Percentiles rank a stretch among this genome's conserved stretches.
Evolutionary conservation across 92 coral and sea anemone genomes (phyloP).

Genomic region (Galaxea fascicularis): DNA sequence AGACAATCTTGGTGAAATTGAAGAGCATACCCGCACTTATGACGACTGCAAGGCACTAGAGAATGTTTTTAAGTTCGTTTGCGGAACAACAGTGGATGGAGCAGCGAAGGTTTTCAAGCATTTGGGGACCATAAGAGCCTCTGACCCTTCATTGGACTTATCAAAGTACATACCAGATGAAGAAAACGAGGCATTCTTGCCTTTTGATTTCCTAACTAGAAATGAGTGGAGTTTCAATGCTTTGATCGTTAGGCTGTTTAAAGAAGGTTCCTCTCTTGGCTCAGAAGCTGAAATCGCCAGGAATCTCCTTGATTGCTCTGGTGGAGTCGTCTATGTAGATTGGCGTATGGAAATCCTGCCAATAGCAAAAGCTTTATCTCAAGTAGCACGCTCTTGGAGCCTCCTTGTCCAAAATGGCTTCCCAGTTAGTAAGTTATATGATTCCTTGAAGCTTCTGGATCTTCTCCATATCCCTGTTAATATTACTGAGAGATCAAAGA

Average conservation of each 20-base stretch:
- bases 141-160: neutral
- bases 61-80: conserved; percentile 23
- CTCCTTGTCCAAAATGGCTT: neutral
- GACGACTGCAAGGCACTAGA: neutral
- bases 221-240: neutral
- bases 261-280: neutral
- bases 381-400: neutral
- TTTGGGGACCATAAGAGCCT: neutral
- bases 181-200: conserved; percentile 5
- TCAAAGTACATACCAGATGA: conserved; percentile 17
- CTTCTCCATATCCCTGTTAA: neutral
- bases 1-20: conserved; percentile 11
- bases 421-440: neutral
- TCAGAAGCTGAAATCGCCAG: neutral
- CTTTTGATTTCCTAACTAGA: neutral
- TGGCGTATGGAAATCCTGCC: neutral
- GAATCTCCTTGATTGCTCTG: neutral
- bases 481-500: neutral
- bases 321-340: neutral
- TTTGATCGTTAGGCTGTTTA: neutral
- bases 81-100: conserved; percentile 21
- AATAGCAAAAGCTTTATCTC: neutral
- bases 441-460: neutral
- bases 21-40: neutral
- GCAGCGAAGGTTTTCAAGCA: conserved; percentile 7